Conservation (phyloP, 1,140 invertebrate species). For the Drosophila parabipectinata region DNA sequence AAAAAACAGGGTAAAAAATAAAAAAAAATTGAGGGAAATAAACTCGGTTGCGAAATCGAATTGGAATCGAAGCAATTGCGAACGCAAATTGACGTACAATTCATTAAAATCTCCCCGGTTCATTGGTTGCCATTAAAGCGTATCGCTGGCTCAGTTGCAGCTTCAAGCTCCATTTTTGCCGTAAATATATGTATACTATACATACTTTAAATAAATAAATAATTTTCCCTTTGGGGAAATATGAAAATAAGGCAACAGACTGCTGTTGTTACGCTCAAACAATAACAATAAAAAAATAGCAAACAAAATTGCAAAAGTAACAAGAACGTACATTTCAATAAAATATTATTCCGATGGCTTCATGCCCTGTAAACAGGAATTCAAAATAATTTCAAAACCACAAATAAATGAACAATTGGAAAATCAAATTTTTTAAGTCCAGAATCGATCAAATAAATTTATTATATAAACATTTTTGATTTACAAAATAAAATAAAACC, state of each 20-base stretch:
- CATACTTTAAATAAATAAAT: constrained; percentile 43
- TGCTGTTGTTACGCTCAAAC: constrained; percentile 3
- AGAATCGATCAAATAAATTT: background rate
- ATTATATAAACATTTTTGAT: background rate
- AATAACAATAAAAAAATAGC: constrained; percentile 19
- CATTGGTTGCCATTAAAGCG: constrained; percentile 68
- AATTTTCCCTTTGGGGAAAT: constrained; percentile 26
- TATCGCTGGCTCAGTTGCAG: constrained; percentile 33
- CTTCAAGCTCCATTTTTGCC: constrained; percentile 31
- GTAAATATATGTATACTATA: constrained; percentile 23
- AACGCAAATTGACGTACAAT: constrained; percentile 73
- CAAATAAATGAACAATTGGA: background rate
- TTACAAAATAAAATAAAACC: background rate
- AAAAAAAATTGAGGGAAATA: constrained; percentile 18
- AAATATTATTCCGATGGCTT: background rate
- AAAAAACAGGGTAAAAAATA: constrained; percentile 29
- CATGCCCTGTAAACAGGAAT: background rate
- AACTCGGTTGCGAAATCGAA: constrained; percentile 40
- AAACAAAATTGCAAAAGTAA: constrained; percentile 14
- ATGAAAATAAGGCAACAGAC: constrained; percentile 28
- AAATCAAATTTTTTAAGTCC: background rate
- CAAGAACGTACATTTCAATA: background rate
- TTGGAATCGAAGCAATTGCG: constrained; percentile 61
- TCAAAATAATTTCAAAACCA: background rate
- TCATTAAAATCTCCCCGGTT: constrained; percentile 69